Evolutionary conservation across 2,113 vertebrate genomes (phyloP).

Genomic region (Typhlomys cinereus): DNA sequence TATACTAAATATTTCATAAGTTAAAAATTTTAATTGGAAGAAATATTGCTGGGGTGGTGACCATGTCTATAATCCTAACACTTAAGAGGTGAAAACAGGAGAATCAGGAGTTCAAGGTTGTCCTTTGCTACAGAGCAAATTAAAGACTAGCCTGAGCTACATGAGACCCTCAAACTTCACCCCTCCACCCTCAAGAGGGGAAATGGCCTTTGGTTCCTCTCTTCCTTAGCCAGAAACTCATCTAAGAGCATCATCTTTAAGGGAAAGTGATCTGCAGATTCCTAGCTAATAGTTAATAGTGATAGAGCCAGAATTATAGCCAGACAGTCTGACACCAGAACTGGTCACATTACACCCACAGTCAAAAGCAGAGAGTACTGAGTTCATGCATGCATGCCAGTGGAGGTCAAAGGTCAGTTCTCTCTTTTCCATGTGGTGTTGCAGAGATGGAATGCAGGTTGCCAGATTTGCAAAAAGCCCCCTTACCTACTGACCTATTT

Average conservation of each 20-base stretch:
- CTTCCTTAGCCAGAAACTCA: slow-evolving; percentile 26
- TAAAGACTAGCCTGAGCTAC: no score
- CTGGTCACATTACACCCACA: no score
- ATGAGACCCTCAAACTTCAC: neutral
- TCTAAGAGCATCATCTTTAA: slow-evolving; percentile 5
- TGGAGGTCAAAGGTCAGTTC: no score
- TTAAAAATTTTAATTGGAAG: slow-evolving; percentile 31
- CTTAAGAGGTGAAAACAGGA: neutral
- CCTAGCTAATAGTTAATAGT: neutral
- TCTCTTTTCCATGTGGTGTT: no score
- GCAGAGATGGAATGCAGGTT: no score
- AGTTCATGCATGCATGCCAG: no score
- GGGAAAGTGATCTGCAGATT: neutral
- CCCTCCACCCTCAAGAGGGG: neutral
- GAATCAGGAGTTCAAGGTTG: neutral
- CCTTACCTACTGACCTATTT: no score
- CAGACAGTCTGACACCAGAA: neutral
- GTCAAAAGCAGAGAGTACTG: no score
- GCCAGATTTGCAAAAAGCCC: no score
- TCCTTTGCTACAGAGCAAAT: neutral
- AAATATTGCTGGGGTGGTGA: neutral
- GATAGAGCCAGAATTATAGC: neutral
- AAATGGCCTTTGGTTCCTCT: neutral
- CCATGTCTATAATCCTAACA: neutral
- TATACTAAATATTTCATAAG: neutral